These are phyloP conservation scores for Ectobius pallidus DNA, from an alignment of 2,888 invertebrate species.

Conservation along the genomic window DNA sequence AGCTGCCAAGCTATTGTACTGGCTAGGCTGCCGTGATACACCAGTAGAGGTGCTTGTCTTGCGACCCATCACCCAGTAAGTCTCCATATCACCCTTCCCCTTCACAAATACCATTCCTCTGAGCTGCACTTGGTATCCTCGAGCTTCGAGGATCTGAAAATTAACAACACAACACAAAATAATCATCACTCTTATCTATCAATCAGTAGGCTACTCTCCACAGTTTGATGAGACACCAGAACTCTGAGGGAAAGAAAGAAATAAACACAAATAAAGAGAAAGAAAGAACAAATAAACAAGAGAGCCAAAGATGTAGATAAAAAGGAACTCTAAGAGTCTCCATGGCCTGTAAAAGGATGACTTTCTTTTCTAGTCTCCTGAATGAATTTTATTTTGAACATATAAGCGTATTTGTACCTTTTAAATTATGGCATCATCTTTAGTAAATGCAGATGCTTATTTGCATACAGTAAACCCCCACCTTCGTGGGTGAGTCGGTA, in stretches of 20 bases:
- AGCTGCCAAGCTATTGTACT: conserved; percentile 79
- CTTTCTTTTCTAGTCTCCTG: too few relatives aligned
- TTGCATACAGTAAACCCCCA: too few relatives aligned
- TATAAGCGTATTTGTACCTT: too few relatives aligned
- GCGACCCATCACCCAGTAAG: conserved; percentile 84
- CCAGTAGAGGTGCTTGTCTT: conserved; percentile 63
- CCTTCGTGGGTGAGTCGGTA: too few relatives aligned
- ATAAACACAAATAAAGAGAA: background rate
- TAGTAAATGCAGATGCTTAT: too few relatives aligned
- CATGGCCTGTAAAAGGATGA: too few relatives aligned
- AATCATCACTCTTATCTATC: background rate
- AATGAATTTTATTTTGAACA: too few relatives aligned
- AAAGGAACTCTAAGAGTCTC: too few relatives aligned
- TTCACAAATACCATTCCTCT: conserved; percentile 91
- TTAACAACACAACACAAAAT: conserved; percentile 34
- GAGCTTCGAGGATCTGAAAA: conserved; percentile 71
- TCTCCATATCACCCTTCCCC: conserved; percentile 95
- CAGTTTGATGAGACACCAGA: background rate
- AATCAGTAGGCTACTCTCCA: background rate
- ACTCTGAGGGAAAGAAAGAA: background rate
- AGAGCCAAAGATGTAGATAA: background rate
- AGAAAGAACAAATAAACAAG: background rate
- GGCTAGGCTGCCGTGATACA: conserved; percentile 70
- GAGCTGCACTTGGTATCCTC: conserved; percentile 74
- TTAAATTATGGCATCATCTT: too few relatives aligned